phyloP scores from a whole-genome alignment of 2,888 invertebrate genomes.

The Athrips mouffetella region DNA sequence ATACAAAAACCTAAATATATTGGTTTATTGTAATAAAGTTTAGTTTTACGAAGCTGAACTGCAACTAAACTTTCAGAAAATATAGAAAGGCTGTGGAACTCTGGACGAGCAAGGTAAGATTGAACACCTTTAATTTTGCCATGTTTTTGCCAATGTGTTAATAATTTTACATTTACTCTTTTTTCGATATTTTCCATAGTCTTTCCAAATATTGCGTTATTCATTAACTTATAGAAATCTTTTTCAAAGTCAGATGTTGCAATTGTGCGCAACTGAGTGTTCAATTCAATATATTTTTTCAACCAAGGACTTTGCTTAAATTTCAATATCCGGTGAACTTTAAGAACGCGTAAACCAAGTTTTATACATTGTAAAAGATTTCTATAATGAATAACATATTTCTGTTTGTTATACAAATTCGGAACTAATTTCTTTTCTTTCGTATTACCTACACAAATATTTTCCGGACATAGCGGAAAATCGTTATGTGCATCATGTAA shows the following conservation, averaged over 20 bases:
- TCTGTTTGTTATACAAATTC: constrained; percentile 26
- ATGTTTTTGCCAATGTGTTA: constrained; percentile 37
- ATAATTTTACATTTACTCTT: constrained; percentile 35
- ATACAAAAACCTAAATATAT: constrained; percentile 19
- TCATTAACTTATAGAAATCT: constrained; percentile 49
- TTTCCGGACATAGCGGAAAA: constrained; percentile 28
- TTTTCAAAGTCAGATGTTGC: constrained; percentile 43
- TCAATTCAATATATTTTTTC: constrained; percentile 46
- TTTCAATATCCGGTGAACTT: constrained; percentile 26
- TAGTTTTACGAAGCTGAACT: constrained; percentile 13
- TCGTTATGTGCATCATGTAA: constrained; percentile 33
- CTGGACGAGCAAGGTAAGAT: constrained; percentile 22
- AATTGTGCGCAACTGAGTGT: constrained; percentile 37
- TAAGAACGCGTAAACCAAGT: constrained; percentile 24
- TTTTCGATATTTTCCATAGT: constrained; percentile 42
- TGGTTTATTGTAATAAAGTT: constrained; percentile 16
- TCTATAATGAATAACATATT: constrained; percentile 29
- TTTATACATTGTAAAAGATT: constrained; percentile 30
- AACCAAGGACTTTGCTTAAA: constrained; percentile 47
- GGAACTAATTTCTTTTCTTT: constrained; percentile 20
- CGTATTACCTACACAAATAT: constrained; percentile 15
- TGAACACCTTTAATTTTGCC: constrained; percentile 29
- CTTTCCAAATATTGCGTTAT: constrained; percentile 48
- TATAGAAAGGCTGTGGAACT: constrained; percentile 22
- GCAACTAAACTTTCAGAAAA: constrained; percentile 12